Evolutionary conservation across 2,113 vertebrate genomes (phyloP).

Genomic region (Odontophorus gujanensis): DNA sequence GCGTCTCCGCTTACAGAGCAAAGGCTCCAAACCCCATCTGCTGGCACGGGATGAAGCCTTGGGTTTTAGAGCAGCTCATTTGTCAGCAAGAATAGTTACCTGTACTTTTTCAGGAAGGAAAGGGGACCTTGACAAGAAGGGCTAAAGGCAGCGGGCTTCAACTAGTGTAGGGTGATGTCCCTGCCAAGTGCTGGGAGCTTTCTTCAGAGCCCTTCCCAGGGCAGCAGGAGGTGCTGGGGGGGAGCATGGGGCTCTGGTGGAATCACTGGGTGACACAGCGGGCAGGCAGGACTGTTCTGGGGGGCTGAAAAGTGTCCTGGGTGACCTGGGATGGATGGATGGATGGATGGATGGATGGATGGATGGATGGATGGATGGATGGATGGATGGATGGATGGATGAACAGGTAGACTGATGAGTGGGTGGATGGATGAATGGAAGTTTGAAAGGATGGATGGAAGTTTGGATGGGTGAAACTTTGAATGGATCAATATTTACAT

Average conservation of each 20-base stretch:
- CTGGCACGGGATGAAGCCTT: neutral
- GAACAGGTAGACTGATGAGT: too few relatives aligned
- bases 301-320: neutral
- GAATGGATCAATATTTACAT: too few relatives aligned
- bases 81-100: neutral
- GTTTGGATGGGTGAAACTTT: neutral
- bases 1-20: neutral
- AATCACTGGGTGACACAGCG: accelerated
- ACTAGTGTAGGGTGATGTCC: neutral
- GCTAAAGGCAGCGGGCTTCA: neutral
- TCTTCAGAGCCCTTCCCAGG: neutral
- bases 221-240: neutral
- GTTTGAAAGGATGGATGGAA: too few relatives aligned
- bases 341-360: too few relatives aligned
- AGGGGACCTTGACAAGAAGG: neutral
- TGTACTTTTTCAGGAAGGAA: neutral
- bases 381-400: neutral
- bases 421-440: too few relatives aligned
- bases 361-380: too few relatives aligned
- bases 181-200: neutral
- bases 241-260: neutral
- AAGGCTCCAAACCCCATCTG: neutral
- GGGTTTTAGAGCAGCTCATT: neutral
- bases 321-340: too few relatives aligned
- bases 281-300: neutral